Base-by-base conservation (phyloP, 2,797 vertebrate genomes). In the Galago senegalensis region DNA sequence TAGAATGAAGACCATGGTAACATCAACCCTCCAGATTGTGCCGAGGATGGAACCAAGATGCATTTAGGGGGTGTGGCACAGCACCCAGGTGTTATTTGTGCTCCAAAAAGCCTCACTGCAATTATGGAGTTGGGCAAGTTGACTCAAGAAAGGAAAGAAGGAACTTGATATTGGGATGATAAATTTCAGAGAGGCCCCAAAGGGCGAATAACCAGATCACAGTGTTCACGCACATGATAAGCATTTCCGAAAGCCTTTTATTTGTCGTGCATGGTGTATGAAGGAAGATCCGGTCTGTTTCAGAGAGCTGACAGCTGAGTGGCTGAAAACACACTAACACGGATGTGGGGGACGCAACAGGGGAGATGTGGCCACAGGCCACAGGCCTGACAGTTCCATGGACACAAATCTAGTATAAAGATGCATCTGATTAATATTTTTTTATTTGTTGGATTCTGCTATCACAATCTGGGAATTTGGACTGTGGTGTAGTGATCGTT, bases 61-160 rank as follows among this genome's bases (percentile, higher is more conserved):
- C 56, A 61, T 37, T 77, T n/a, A 27, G 4, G 53, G 21, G 69
- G 16, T 11, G 3, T 27, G 34, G 53, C n/a, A 14, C n/a, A 37
- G 56, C 31, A 34, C 46, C 46, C 40, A 3, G 17, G 4, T 63
- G 37, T 49, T 56, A 29, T 10, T 29, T n/a, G 31, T 16, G 9
- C 7, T 61, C 60, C 65, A 23, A 77, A 73, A 79, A 40, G 23
- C 73, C 29, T 67, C 2, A 34, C 40, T 46, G 34, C 56, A 46
- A 6, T 58, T 29, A 12, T 4, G 16, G 40, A 88, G 37, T 3
- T 69, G 83, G 27, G 37, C n/a, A 63, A 23, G 40, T 72, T 91
- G 81, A 61, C 53, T 89, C 31, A 56, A 81, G 89, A 94, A 65
- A 95, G 60, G 75, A 80, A 21, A 76, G 60, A 93, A 85, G 60